phyloP scores from a whole-genome alignment of 2,797 vertebrate species.

The Peromyscus eremicus region DNA sequence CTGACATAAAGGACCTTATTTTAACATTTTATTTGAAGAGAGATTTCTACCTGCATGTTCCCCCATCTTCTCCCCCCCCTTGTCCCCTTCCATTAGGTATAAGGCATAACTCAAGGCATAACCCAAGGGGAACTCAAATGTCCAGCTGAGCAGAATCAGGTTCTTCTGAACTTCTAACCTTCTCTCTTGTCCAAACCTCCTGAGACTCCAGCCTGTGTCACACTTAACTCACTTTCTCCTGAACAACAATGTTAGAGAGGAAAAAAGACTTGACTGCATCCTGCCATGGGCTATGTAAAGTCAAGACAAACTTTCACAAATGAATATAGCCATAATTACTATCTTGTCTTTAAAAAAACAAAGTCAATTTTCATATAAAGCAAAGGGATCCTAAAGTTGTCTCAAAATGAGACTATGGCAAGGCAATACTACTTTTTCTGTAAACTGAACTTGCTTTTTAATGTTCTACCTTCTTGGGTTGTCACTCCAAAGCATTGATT shows the following conservation, averaged over 20 bases:
- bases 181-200: neutral
- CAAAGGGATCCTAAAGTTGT: neutral
- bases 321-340: neutral
- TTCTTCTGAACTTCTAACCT: constrained; percentile 48
- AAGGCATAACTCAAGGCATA: neutral
- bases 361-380: neutral
- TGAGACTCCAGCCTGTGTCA: constrained; percentile 40
- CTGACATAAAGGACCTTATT: constrained; percentile 61
- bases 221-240: neutral
- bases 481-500: neutral
- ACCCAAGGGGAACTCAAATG: neutral
- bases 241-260: neutral
- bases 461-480: neutral
- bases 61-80: neutral
- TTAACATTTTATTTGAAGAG: constrained; percentile 72
- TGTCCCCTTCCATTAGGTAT: constrained; percentile 10
- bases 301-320: neutral
- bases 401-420: neutral
- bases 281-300: neutral
- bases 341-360: neutral
- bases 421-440: neutral
- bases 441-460: neutral
- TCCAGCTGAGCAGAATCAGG: neutral
- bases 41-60: neutral
- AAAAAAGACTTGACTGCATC: neutral